These are phyloP conservation scores for Camptogramma bilineatum DNA, from an alignment of 2,888 invertebrate species.

Conservation along the genomic window DNA sequence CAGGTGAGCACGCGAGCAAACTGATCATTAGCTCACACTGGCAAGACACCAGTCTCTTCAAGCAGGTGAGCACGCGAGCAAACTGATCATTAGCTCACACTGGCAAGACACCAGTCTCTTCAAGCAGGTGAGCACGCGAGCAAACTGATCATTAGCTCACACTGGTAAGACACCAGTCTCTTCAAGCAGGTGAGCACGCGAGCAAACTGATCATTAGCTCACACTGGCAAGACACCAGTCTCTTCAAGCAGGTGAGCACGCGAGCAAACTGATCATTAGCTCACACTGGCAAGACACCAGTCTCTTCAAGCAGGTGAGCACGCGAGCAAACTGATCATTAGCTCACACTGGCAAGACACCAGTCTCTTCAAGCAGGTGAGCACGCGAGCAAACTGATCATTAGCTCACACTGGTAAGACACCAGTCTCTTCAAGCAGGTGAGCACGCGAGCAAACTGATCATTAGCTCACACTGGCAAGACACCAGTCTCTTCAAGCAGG, in stretches of 20 bases:
- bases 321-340: no score
- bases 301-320: slow-evolving; percentile 94
- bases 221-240: slow-evolving; percentile 85
- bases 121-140: slow-evolving; percentile 90
- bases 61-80: slow-evolving; percentile 89
- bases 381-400: no score
- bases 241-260: slow-evolving; percentile 93
- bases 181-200: slow-evolving; percentile 92
- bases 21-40: background rate
- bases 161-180: slow-evolving; percentile 87
- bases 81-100: no score
- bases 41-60: slow-evolving; percentile 92
- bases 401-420: slow-evolving; percentile 51
- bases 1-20: slow-evolving; percentile 88
- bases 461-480: background rate
- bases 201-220: no score
- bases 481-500: slow-evolving; percentile 97
- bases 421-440: slow-evolving; percentile 97
- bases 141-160: no score
- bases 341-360: slow-evolving; percentile 63
- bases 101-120: slow-evolving; percentile 90
- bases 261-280: no score
- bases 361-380: slow-evolving; percentile 96
- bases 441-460: no score
- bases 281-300: slow-evolving; percentile 81